Percentiles rank a stretch among this genome's conserved stretches.
Conservation (phyloP, 2,797 vertebrate genomes). For the Decapterus maruadsi region DNA sequence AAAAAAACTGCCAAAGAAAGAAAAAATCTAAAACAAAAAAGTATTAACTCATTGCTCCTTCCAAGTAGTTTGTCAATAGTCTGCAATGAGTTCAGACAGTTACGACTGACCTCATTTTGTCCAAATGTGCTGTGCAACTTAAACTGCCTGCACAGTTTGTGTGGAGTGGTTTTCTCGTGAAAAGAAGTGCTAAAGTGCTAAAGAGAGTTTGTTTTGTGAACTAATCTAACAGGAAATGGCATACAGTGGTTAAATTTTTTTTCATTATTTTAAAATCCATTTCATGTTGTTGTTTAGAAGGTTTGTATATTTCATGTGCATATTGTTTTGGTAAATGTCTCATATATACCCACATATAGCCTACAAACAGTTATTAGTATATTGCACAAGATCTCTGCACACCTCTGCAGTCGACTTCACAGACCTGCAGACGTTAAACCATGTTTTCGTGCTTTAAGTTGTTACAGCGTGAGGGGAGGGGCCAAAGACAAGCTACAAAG, state of each 20-base stretch:
- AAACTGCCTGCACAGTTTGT: neutral
- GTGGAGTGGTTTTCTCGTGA: constrained; percentile 7
- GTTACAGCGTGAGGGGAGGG: neutral
- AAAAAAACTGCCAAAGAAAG: neutral
- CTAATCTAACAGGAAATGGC: neutral
- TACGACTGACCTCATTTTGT: constrained; percentile 7
- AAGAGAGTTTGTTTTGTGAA: too few species aligned
- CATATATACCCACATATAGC: neutral
- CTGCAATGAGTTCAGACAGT: constrained; percentile 6
- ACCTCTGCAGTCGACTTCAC: neutral
- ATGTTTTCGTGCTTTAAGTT: constrained; percentile 1
- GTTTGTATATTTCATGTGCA: neutral
- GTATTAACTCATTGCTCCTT: constrained; percentile 18
- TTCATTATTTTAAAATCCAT: neutral
- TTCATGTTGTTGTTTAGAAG: neutral
- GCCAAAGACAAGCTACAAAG: neutral
- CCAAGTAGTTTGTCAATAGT: neutral
- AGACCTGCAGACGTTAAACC: neutral
- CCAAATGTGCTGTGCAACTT: neutral
- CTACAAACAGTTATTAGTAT: neutral
- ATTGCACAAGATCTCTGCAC: neutral
- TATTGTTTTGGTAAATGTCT: neutral
- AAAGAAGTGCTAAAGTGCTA: neutral
- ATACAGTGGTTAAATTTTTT: neutral
- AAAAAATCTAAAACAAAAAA: constrained; percentile 2